Conservation (phyloP, 2,113 vertebrate genomes). For the Bettongia penicillata region DNA sequence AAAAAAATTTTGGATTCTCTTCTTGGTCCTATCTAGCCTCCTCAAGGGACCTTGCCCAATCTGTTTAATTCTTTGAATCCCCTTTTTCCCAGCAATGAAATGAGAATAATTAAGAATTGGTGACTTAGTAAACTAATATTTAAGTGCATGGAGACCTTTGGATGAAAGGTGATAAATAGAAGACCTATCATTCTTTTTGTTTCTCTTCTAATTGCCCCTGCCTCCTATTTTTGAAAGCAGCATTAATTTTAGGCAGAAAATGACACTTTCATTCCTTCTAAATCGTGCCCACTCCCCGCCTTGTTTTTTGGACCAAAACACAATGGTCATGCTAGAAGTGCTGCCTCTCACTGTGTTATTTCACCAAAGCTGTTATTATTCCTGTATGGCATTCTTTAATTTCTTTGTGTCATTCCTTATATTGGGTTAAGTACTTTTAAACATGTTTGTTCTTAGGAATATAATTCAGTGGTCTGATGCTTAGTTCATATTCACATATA, state of each 20-base stretch:
- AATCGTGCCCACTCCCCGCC: slow-evolving; percentile 30
- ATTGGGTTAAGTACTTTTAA: slow-evolving; percentile 79
- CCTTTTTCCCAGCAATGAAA: slow-evolving; percentile 16
- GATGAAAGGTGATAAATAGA: not conserved
- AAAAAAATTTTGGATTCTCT: not conserved
- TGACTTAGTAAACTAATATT: slow-evolving; percentile 24
- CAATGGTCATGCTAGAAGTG: slow-evolving; percentile 59
- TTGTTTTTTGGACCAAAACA: slow-evolving; percentile 38
- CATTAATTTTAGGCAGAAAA: slow-evolving; percentile 47
- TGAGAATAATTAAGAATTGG: slow-evolving; percentile 2
- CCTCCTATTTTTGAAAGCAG: slow-evolving; percentile 37
- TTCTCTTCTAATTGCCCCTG: slow-evolving; percentile 36
- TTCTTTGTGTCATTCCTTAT: slow-evolving; percentile 77
- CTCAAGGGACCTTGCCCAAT: slow-evolving; percentile 28
- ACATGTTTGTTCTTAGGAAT: slow-evolving; percentile 82
- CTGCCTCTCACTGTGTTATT: slow-evolving; percentile 45
- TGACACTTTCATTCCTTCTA: slow-evolving; percentile 26
- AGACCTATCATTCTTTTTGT: slow-evolving; percentile 44
- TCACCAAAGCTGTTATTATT: slow-evolving; percentile 61
- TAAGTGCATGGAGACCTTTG: not conserved
- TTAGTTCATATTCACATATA: slow-evolving; percentile 81
- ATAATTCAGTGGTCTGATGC: slow-evolving; percentile 70
- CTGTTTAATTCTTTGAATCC: not conserved
- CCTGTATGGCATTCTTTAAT: slow-evolving; percentile 65
- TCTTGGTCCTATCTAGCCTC: not conserved